A percentile compares a stretch with the other conserved stretches of the same genome.
These are phyloP conservation scores for Agrilus cyanescens DNA, from an alignment of 2,888 invertebrate genomes.

Conservation along the genomic window DNA sequence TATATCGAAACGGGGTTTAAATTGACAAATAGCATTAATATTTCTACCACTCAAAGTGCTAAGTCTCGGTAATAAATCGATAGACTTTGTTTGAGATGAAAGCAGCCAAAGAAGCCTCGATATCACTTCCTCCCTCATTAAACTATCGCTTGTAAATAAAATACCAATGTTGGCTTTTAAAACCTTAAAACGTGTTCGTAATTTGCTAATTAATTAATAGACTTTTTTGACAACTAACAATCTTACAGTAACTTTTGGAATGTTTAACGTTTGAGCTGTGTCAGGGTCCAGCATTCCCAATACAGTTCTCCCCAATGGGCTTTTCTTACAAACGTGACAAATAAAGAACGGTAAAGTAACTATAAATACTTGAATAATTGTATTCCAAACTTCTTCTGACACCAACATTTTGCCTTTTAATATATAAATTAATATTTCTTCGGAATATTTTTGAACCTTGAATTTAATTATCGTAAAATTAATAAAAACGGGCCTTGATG, in stretches of 20 bases:
- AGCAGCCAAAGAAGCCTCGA: slow-evolving; percentile 41
- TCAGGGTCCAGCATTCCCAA: slow-evolving; percentile 53
- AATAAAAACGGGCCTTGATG: not conserved
- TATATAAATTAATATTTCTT: slow-evolving; percentile 49
- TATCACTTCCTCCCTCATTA: slow-evolving; percentile 38
- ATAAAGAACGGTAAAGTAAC: slow-evolving; percentile 50
- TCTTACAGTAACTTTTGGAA: slow-evolving; percentile 42
- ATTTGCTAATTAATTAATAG: slow-evolving; percentile 1
- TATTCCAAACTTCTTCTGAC: slow-evolving; percentile 49
- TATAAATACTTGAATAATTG: slow-evolving; percentile 44
- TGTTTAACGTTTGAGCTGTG: slow-evolving; percentile 44
- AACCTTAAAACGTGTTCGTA: slow-evolving; percentile 24
- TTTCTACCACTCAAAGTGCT: slow-evolving; percentile 37
- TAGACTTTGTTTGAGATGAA: slow-evolving; percentile 34
- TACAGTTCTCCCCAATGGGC: slow-evolving; percentile 44
- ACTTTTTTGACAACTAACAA: not conserved
- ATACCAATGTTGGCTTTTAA: slow-evolving; percentile 40
- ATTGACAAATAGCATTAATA: slow-evolving; percentile 34
- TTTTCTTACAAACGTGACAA: slow-evolving; percentile 41
- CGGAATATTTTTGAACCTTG: slow-evolving; percentile 45
- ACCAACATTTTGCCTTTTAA: slow-evolving; percentile 52
- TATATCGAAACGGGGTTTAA: slow-evolving; percentile 30
- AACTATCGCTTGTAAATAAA: slow-evolving; percentile 33
- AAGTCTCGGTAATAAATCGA: slow-evolving; percentile 36
- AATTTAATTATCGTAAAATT: slow-evolving; percentile 12